Evolutionary conservation across 2,113 vertebrate species (phyloP), one percentile per base, ranked within the genome.

Genomic region (Forbesichthys papilliferus): DNA sequence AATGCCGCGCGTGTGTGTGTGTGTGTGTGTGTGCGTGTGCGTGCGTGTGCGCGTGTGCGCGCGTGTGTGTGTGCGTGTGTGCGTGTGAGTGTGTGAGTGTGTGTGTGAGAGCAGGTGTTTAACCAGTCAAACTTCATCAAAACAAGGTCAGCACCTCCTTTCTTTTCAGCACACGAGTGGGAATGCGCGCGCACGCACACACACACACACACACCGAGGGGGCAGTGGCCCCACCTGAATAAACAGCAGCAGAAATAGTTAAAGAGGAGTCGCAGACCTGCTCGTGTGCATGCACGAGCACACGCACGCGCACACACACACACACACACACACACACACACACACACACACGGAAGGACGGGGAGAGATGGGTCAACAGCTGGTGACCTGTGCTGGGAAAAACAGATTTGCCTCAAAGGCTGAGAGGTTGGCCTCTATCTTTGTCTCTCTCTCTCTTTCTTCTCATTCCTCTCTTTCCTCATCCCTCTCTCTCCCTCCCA

Each of bases 361-460:
- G 83, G 74, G 76, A 84, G 85, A 83, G 86, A 84, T 69, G 75
- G 90, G 89, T 91, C 89, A 91, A 89, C 91, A 93, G 90, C 92
- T 93, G 92, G 85, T 88, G 89, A 92, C 89, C 88, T 86, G 86
- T 67, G 72, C 81, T 90, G 86, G 90, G 86, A 91, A 89, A 91
- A 89, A 89, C 86, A 89, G 80, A 81, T 74, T 84, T 74, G 84
- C 77, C 86, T 83, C 84, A 86, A 88, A 85, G 80, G 78, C 87
- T 85, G 87, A 83, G 80, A 84, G 78, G 80, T 68, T 86, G 81
- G 81, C 77, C 71, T 77, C 86, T 75, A 74, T 69, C 78, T 86
- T 69, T 5, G 73, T 82, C 69, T 75, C 74, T 77, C 75, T 12
- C 79, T 49, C 66, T 3, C 63, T 57, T 64, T 57, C 60, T 55